Conservation (phyloP, 2,113 vertebrate genomes). For the Calypte anna region DNA sequence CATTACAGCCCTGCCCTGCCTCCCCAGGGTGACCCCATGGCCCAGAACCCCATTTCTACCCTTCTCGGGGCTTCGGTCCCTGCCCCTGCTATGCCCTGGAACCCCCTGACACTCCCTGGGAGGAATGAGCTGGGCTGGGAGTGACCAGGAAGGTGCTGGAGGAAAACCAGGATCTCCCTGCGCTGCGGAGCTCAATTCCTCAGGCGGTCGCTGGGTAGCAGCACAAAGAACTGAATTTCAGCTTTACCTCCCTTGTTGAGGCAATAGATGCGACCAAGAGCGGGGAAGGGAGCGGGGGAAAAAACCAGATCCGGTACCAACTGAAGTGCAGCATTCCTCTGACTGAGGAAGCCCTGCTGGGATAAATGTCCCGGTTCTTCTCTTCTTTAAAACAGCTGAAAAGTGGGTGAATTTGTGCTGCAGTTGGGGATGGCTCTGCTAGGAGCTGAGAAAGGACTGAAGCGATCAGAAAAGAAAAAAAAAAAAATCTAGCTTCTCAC, state of each 20-base stretch:
- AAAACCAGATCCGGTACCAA: not conserved
- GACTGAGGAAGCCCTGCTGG: not conserved
- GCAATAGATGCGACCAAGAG: not conserved
- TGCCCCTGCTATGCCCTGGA: accelerated
- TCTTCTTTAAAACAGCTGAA: not conserved
- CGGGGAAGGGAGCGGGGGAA: not conserved
- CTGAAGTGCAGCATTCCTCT: not conserved
- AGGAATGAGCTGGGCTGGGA: not conserved
- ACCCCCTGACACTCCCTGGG: accelerated
- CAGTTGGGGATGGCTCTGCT: too few relatives aligned
- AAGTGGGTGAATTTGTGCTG: too few relatives aligned
- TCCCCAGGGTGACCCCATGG: not conserved
- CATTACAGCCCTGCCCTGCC: not conserved
- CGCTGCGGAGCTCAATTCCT: not conserved
- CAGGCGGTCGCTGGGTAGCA: not conserved
- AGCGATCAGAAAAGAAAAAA: too few relatives aligned
- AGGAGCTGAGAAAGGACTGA: too few relatives aligned
- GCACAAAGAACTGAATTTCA: not conserved
- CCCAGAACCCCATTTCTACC: not conserved
- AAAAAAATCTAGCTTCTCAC: not conserved
- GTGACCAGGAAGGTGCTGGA: not conserved
- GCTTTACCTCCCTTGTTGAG: not conserved
- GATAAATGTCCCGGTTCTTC: not conserved
- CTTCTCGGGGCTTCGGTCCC: accelerated
- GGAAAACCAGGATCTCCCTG: not conserved